These are phyloP conservation scores for Agrotis puta DNA, from an alignment of 2,888 invertebrate species.

Conservation along the genomic window DNA sequence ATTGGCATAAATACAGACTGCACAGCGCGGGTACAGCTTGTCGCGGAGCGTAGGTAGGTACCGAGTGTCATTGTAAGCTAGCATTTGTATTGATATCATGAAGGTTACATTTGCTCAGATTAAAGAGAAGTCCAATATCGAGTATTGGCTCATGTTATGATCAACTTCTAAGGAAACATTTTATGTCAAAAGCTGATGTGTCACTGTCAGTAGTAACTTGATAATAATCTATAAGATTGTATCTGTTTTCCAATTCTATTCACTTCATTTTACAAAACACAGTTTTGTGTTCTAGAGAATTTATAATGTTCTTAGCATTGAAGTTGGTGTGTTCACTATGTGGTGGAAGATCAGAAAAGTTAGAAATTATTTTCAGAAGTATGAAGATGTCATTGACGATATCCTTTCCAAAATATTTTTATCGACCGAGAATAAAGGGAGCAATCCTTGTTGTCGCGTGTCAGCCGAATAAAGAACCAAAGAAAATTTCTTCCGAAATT, in stretches of 20 bases:
- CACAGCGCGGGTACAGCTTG: neutral
- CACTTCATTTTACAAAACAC: neutral
- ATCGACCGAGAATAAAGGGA: neutral
- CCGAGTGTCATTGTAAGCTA: neutral
- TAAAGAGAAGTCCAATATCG: neutral
- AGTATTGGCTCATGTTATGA: too few relatives aligned
- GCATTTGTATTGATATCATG: neutral
- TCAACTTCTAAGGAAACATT: too few relatives aligned
- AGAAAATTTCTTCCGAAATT: neutral
- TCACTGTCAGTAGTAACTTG: conserved; percentile 19
- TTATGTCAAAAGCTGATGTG: conserved; percentile 11
- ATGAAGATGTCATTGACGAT: conserved; percentile 2
- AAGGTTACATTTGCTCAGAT: neutral
- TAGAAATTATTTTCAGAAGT: conserved; percentile 8
- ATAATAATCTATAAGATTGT: neutral
- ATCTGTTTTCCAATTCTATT: neutral
- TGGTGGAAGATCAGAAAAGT: neutral
- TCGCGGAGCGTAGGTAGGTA: too few relatives aligned
- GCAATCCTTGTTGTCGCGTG: neutral
- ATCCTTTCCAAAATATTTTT: conserved; percentile 8
- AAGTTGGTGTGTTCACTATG: conserved; percentile 3
- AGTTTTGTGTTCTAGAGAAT: neutral
- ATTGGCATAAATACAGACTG: conserved; percentile 11
- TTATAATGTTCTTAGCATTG: conserved; percentile 20
- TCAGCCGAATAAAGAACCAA: neutral